Conservation (phyloP, 2,113 vertebrate genomes). For the Triplophysa dalaica region DNA sequence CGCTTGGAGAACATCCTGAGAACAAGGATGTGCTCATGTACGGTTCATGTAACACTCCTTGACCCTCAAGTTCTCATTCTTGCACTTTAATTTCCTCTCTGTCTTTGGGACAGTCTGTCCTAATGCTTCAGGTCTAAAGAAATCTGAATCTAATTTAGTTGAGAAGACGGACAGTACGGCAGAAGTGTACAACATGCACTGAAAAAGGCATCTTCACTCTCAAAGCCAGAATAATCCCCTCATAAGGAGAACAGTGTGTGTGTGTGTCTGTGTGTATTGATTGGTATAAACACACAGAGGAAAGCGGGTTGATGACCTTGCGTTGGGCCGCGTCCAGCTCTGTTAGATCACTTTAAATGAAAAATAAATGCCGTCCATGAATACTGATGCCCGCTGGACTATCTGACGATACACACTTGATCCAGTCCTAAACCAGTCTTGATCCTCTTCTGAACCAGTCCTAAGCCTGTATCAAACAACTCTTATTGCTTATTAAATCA, state of each 20-base stretch:
- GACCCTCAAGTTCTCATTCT: background rate
- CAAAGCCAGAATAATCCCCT: background rate
- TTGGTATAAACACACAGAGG: conserved; percentile 6
- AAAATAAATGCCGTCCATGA: background rate
- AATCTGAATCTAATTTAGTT: conserved; percentile 17
- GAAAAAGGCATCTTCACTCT: background rate
- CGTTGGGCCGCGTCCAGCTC: conserved; percentile 24
- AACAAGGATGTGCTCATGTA: background rate
- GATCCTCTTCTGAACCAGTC: background rate
- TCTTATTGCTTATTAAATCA: background rate
- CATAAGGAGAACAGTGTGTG: background rate
- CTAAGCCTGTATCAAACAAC: background rate
- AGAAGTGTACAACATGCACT: background rate
- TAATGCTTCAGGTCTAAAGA: background rate
- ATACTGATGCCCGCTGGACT: conserved; percentile 3
- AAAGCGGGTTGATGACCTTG: conserved; percentile 33
- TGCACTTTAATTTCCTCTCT: background rate
- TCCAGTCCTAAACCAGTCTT: background rate
- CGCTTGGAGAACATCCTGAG: background rate
- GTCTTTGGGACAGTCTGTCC: conserved; percentile 4
- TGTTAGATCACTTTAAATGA: conserved; percentile 28
- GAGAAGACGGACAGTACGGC: background rate
- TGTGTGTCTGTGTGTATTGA: conserved; percentile 32
- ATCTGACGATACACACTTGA: conserved; percentile 3
- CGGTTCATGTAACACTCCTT: background rate